A percentile compares a stretch with the other conserved stretches of the same genome.
phyloP scores from a whole-genome alignment of 2,888 invertebrate genomes.

The Philaethria dido region DNA sequence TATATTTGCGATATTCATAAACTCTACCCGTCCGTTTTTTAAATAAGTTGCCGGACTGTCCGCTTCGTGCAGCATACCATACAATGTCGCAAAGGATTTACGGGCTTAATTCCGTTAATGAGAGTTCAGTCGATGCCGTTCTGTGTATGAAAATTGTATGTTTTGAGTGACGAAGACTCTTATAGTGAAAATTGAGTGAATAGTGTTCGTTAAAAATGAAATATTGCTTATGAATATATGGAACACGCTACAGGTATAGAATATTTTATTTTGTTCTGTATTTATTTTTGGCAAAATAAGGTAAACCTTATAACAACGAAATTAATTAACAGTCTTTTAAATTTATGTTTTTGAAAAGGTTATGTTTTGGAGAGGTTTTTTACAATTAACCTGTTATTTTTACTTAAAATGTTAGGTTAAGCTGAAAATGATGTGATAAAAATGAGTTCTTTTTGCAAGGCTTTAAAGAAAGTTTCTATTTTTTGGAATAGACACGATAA shows the following conservation, averaged over 20 bases:
- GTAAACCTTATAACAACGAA: no score
- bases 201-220: not conserved
- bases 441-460: no score
- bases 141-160: not conserved
- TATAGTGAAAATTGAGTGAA: not conserved
- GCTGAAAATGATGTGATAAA: no score
- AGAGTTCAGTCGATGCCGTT: conserved; percentile 11
- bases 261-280: not conserved
- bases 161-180: not conserved
- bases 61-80: conserved; percentile 14
- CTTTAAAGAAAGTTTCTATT: no score
- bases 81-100: conserved; percentile 27
- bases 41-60: conserved; percentile 33
- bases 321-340: no score
- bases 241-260: not conserved
- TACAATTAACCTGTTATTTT: no score
- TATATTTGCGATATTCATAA: not conserved
- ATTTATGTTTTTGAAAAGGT: no score
- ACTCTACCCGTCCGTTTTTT: not conserved
- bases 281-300: no score
- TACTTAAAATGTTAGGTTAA: no score
- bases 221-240: not conserved
- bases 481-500: no score
- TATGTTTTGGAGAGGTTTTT: no score
- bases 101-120: conserved; percentile 27